Base-by-base conservation (phyloP, 2,888 invertebrate species). In the Drosophila vallismaia region DNA sequence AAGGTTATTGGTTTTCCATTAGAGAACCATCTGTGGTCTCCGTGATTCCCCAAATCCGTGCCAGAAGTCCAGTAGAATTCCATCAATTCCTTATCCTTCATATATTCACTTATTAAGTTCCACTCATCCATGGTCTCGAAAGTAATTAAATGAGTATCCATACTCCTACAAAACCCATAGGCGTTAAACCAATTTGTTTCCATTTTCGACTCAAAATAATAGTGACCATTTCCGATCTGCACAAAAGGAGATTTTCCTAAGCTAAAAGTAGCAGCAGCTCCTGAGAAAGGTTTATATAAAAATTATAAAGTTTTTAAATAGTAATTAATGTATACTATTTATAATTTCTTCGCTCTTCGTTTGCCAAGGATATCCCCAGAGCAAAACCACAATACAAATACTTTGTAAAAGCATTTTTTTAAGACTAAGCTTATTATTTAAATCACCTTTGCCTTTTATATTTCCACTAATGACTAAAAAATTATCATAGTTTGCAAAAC, bases 51-150 rank as follows among this genome's bases (percentile, higher is more conserved):
- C 49, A 56, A 36, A n/a, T 56, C 28, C 4, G 36, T 38, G 14
- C 49, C 55, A 19, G 36, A n/a, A 2, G 24, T 55, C 26, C 36
- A 49, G 26, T 36, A 49, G 10, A 49, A 36, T 4, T 36, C n/a
- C n/a, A 5, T n/a, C 36, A 36, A 2, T n/a, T 36, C 36, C n/a
- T 36, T 36, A 36, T n/a, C 36, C n/a, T 36, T 36, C 36, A 36
- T n/a, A 12, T 36, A 36, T 5, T 36, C 36, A n/a, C 36, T 36
- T 1, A 36, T 12, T 36, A 12, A 36, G 5, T 36, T 12, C 36
- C 36, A 36, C 36, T 36, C 36, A 6, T 36, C 36, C n/a, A 36
- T 36, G n/a, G 36, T 36, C 6, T 36, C 36, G n/a, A n/a, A 36
- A 2, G 36, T n/a, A 0, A 36, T 36, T 6, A 36, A 36, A 36